Conservation (phyloP, 2,888 invertebrate genomes). For the Drosophila suboccidentalis region DNA sequence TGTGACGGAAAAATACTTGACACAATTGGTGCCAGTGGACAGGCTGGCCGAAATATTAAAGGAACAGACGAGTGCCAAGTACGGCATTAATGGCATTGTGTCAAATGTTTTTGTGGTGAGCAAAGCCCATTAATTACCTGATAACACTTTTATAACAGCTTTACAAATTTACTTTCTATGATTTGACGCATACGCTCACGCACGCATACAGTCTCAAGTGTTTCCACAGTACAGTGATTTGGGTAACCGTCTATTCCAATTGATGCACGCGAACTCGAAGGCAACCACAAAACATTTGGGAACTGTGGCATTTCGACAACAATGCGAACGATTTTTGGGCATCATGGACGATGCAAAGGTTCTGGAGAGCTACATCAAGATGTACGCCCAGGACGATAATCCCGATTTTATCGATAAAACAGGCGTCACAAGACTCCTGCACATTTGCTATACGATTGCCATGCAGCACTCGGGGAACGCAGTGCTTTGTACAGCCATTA, state of each 20-base stretch:
- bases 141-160: slow-evolving; percentile 46
- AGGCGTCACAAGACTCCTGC: slow-evolving; percentile 89
- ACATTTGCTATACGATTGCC: slow-evolving; percentile 91
- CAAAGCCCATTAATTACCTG: slow-evolving; percentile 50
- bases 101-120: slow-evolving; percentile 86
- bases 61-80: slow-evolving; percentile 89
- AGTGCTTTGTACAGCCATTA: slow-evolving; percentile 89
- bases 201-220: slow-evolving; percentile 88
- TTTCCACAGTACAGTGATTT: slow-evolving; percentile 92
- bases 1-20: slow-evolving; percentile 88
- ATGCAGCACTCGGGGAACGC: slow-evolving; percentile 91
- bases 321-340: slow-evolving; percentile 89
- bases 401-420: slow-evolving; percentile 88
- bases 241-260: slow-evolving; percentile 89
- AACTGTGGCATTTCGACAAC: slow-evolving; percentile 89
- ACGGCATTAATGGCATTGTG: slow-evolving; percentile 90
- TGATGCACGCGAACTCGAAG: slow-evolving; percentile 88
- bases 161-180: slow-evolving; percentile 19
- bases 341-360: slow-evolving; percentile 88
- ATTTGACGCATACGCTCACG: slow-evolving; percentile 19
- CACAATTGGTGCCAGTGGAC: slow-evolving; percentile 90
- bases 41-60: slow-evolving; percentile 91
- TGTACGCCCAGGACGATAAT: slow-evolving; percentile 87
- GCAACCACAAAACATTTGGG: slow-evolving; percentile 89
- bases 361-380: slow-evolving; percentile 90